These are phyloP conservation scores for Dioctria linearis DNA, from an alignment of 2,888 invertebrate species.

Conservation along the genomic window DNA sequence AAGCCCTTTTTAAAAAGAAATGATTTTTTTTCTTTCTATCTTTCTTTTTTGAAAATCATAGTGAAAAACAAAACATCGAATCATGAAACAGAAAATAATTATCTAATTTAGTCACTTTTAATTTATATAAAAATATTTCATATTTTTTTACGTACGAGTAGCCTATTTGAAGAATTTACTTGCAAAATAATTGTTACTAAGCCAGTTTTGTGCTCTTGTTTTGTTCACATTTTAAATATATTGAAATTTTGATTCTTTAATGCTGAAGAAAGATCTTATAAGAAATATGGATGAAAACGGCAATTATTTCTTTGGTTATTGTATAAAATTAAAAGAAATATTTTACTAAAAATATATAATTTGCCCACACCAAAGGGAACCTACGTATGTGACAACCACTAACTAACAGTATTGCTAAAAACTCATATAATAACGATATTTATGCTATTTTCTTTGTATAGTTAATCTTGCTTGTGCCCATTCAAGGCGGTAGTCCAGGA, in stretches of 20 bases:
- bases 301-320: too few species aligned
- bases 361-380: too few species aligned
- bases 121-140: slow-evolving; percentile 27
- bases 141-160: slow-evolving; percentile 47
- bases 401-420: too few species aligned
- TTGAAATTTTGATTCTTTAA: not conserved
- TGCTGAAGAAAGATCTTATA: not conserved
- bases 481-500: too few species aligned
- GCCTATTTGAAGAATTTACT: slow-evolving; percentile 47
- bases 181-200: slow-evolving; percentile 51
- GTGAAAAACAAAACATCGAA: not conserved
- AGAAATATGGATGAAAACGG: too few species aligned
- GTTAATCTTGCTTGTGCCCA: too few species aligned
- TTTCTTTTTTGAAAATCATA: too few species aligned
- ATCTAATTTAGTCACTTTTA: slow-evolving; percentile 1
- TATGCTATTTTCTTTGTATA: too few species aligned
- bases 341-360: too few species aligned
- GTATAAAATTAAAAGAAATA: too few species aligned
- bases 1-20: not conserved
- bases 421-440: too few species aligned
- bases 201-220: slow-evolving; percentile 38
- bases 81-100: not conserved
- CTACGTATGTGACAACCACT: too few species aligned
- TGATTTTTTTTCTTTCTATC: not conserved
- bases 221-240: slow-evolving; percentile 5